phyloP scores from a whole-genome alignment of 2,888 invertebrate species.

The Rhimphoctona megacephalus region DNA sequence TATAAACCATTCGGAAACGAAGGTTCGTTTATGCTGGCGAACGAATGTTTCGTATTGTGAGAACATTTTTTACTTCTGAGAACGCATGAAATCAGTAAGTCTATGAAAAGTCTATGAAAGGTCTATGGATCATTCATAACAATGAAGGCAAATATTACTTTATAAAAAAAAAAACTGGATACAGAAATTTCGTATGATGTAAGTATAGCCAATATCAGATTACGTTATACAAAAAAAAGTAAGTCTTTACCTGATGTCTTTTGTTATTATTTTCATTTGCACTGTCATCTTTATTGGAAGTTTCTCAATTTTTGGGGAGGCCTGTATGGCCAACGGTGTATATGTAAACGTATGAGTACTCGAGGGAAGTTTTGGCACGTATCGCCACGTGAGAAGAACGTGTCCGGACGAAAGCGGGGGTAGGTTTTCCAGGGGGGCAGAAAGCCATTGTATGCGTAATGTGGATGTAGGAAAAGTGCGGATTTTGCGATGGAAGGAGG shows the following conservation, averaged over 20 bases:
- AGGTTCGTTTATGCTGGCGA: background rate
- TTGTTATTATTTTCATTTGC: background rate
- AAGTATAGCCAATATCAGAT: no score
- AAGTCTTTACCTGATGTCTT: background rate
- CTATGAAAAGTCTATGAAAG: no score
- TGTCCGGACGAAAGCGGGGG: conserved; percentile 46
- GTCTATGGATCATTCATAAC: no score
- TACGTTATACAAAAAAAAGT: background rate
- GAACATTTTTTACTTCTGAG: background rate
- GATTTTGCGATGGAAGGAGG: conserved; percentile 47
- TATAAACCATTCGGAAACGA: background rate
- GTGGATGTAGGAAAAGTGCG: conserved; percentile 57
- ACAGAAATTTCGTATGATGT: no score
- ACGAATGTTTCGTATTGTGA: background rate
- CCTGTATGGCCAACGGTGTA: background rate
- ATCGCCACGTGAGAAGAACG: conserved; percentile 51
- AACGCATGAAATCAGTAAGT: background rate
- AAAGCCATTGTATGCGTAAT: conserved; percentile 69
- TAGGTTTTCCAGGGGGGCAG: conserved; percentile 31
- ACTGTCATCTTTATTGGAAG: background rate
- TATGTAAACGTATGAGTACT: background rate
- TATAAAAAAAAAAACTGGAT: no score
- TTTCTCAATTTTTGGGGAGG: background rate
- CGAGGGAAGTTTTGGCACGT: conserved; percentile 33
- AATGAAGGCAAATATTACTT: no score